These are phyloP conservation scores for Eudasyphora cyanicolor DNA, from an alignment of 2,888 invertebrate species.

Conservation along the genomic window DNA sequence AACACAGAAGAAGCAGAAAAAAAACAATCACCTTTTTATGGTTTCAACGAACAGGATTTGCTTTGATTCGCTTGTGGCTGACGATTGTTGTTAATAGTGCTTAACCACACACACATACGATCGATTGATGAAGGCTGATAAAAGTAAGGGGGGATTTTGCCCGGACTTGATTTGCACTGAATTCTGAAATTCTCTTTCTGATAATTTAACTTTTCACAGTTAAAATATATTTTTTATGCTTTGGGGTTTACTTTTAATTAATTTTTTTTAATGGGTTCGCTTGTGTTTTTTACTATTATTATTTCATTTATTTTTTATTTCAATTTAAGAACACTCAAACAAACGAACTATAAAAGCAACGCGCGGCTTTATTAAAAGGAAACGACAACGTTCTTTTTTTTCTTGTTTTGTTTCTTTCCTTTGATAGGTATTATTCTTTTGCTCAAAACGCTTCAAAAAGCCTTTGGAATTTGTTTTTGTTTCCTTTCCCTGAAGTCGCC, in stretches of 20 bases:
- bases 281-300: too few species aligned
- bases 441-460: neutral
- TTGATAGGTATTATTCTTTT: conserved; percentile 25
- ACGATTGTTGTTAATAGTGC: neutral
- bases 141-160: too few species aligned
- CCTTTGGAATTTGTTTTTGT: conserved; percentile 25
- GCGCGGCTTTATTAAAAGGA: neutral
- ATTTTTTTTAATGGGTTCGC: too few species aligned
- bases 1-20: neutral
- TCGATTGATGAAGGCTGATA: too few species aligned
- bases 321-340: too few species aligned
- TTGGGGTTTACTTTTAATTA: neutral
- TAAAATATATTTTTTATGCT: conserved; percentile 21
- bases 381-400: conserved; percentile 7
- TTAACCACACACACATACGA: too few species aligned
- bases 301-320: too few species aligned
- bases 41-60: conserved; percentile 13
- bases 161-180: neutral
- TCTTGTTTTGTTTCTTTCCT: conserved; percentile 21
- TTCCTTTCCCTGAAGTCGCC: conserved; percentile 14
- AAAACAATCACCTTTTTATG: conserved; percentile 25
- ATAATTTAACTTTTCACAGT: neutral
- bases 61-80: neutral
- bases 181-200: neutral
- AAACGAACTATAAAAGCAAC: conserved; percentile 11